Evolutionary conservation across 2,888 invertebrate genomes (phyloP), one percentile per base, ranked within the genome.

Genomic region (Eustalomyia histrio): DNA sequence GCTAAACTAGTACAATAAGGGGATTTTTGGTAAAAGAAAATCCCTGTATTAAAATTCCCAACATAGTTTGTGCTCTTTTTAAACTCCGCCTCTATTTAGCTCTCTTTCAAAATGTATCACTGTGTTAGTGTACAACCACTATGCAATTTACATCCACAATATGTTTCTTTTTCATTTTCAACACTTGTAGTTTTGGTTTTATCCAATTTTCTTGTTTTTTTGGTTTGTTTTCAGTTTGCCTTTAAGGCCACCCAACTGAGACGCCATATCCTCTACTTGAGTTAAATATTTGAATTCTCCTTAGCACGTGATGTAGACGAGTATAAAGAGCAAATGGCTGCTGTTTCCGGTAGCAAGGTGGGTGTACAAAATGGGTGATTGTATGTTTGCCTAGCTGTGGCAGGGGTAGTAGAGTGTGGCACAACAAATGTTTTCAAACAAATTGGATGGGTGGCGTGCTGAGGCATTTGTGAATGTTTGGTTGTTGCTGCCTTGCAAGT

Each of bases 291-390:
- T 67, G 75, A 72, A 71, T 57, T 78, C 75, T 81, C 63, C 74
- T 81, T 71, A 76, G 72, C 83, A 80, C 83, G 82, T 76, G 76
- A 76, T 67, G 76, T 74, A 69, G 55, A 53, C 50, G 35, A 58
- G 35, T 43, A 64, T 76, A 55, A 72, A 68, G 78, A 74, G 80
- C 83, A 82, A 84, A 83, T 84, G 83, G 82, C 84, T 83, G 81
- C 82, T 83, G 82, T 74, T 83, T 84, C 81, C 84, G 76, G 81
- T 75, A 80, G 47, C 78, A 74, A 83, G 75, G 81, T 82, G 76
- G 76, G 81, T 82, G 79, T 71, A 83, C 74, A 65, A 29, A 52
- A 80, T 80, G 69, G 24, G 35, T 53, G 53, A 21, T 29, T 43
- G 52, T 64, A 35, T 24, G 65, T 63, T 24, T 64, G 33, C 2